phyloP scores from a whole-genome alignment of 2,888 invertebrate species.

The Bedellia somnulentella region DNA sequence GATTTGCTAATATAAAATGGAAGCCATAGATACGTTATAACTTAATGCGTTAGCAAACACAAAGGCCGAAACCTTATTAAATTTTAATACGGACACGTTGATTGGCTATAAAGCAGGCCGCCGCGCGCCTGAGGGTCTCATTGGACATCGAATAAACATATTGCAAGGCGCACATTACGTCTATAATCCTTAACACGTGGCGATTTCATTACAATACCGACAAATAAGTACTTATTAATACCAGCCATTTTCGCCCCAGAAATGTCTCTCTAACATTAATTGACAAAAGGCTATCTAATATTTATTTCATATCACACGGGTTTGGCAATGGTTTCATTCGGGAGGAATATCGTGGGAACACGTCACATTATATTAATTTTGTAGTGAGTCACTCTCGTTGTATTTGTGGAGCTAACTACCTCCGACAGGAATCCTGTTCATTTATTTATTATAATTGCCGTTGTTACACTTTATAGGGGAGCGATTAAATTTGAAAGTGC shows the following conservation, averaged over 20 bases:
- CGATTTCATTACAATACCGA: slow-evolving; percentile 42
- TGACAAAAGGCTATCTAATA: slow-evolving; percentile 45
- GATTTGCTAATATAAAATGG: too few species aligned
- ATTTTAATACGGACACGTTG: slow-evolving; percentile 5
- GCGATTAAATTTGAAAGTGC: too few species aligned
- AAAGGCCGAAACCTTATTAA: not conserved
- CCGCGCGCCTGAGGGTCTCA: slow-evolving; percentile 1
- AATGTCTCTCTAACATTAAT: slow-evolving; percentile 25
- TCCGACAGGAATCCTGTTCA: too few species aligned
- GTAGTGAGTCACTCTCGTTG: not conserved
- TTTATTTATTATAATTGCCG: too few species aligned
- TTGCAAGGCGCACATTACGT: slow-evolving; percentile 19
- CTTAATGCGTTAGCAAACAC: not conserved
- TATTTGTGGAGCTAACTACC: too few species aligned
- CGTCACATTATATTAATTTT: slow-evolving; percentile 8
- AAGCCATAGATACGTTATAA: too few species aligned
- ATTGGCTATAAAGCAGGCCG: slow-evolving; percentile 2
- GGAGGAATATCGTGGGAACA: slow-evolving; percentile 33
- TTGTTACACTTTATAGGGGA: too few species aligned
- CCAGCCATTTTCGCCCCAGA: slow-evolving; percentile 11
- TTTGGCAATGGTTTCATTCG: slow-evolving; percentile 39
- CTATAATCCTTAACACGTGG: slow-evolving; percentile 44
- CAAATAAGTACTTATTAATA: slow-evolving; percentile 51
- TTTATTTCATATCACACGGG: slow-evolving; percentile 41
- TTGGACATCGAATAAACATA: slow-evolving; percentile 20